Conservation (phyloP, 2,113 vertebrate genomes). For the Machaerirhynchus nigripectus region DNA sequence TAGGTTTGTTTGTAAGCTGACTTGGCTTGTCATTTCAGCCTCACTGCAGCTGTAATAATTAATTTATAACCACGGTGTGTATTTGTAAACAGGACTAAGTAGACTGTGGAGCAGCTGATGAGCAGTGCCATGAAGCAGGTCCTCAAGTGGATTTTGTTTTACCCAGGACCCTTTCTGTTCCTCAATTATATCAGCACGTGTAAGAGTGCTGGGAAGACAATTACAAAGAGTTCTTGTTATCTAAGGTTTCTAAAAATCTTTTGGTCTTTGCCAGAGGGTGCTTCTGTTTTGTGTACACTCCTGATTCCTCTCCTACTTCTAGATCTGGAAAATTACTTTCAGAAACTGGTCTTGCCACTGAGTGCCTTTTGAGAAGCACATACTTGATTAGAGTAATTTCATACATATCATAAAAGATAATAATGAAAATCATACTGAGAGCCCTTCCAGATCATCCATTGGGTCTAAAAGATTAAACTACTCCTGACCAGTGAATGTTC, state of each 20-base stretch:
- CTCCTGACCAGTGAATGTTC: neutral
- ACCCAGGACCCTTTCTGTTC: neutral
- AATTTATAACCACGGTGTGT: neutral
- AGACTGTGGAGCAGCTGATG: neutral
- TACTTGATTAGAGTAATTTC: neutral
- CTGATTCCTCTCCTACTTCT: neutral
- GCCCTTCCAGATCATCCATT: neutral
- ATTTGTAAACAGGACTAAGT: neutral
- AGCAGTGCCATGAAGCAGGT: neutral
- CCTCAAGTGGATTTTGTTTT: neutral
- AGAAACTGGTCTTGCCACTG: neutral
- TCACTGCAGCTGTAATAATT: neutral
- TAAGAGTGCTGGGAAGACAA: neutral
- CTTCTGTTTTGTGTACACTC: neutral
- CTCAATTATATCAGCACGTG: rapidly evolving
- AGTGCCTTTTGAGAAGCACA: neutral
- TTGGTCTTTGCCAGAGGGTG: neutral
- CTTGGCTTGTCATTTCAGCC: neutral
- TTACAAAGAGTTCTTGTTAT: neutral
- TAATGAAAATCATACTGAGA: neutral
- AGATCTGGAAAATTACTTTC: neutral
- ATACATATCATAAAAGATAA: neutral
- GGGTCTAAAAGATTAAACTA: neutral
- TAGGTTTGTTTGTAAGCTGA: neutral
- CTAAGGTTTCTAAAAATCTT: neutral